phyloP scores from a whole-genome alignment of 2,113 vertebrate genomes.

The Gymnogyps californianus region DNA sequence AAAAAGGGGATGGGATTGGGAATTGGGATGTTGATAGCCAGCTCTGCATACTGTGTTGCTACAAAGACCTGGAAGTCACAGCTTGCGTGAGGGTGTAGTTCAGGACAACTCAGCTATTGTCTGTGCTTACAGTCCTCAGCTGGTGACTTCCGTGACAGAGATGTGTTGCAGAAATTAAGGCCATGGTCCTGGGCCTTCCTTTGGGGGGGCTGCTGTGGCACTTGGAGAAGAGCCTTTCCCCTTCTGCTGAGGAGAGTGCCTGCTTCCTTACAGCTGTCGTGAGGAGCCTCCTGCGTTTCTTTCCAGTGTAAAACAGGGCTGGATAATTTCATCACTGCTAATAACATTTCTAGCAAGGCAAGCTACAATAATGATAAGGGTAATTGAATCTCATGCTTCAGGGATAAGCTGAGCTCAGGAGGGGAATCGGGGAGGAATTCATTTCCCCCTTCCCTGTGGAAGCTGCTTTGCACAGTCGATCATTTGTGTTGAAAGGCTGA shows the following conservation, averaged over 20 bases:
- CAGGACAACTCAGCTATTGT: accelerated
- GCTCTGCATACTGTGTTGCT: background rate
- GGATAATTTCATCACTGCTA: slow-evolving; percentile 55
- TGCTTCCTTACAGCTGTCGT: background rate
- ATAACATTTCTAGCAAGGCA: slow-evolving; percentile 46
- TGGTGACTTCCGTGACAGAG: background rate
- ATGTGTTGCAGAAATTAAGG: background rate
- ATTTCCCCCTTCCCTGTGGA: background rate
- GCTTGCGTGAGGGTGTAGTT: background rate
- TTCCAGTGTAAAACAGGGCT: background rate
- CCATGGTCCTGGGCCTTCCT: background rate
- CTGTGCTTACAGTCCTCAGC: background rate
- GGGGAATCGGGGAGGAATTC: slow-evolving; percentile 4
- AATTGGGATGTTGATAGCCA: accelerated
- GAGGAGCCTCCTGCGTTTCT: background rate
- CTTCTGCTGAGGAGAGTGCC: background rate
- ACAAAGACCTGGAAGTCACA: background rate
- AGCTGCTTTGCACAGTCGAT: background rate
- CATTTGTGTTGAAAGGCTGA: background rate
- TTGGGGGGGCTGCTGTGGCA: background rate
- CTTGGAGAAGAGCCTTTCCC: background rate
- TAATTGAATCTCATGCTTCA: slow-evolving; percentile 62
- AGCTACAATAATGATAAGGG: slow-evolving; percentile 52
- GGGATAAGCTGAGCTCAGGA: slow-evolving; percentile 45
- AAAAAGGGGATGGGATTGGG: background rate